Evolutionary conservation across 2,113 vertebrate genomes (phyloP), one percentile per base, ranked within the genome.

Genomic region (Eubucco bourcierii): DNA sequence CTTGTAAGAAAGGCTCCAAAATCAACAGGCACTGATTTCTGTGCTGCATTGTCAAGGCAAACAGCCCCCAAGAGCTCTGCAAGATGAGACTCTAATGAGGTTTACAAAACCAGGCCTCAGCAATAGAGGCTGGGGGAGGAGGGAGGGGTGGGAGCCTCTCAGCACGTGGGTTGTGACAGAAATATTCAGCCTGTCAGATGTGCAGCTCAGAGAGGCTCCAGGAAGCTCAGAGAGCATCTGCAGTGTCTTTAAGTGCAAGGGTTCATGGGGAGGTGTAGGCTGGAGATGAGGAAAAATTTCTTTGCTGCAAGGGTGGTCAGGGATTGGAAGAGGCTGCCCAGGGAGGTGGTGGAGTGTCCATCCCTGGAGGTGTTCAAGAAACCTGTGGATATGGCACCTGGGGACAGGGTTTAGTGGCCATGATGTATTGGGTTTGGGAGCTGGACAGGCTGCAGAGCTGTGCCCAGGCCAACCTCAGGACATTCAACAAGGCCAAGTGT

Each of bases 21-120:
- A 91, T 87, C 94, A 95, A 94, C 93, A 96, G 93, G 68, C 87
- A 85, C 87, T 63, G 92, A 95, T 92, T 95, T 90, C 92, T 86
- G 58, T 41, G 58, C 68, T 95, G 79, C 94, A 94, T 94, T 92
- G 90, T 92, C 91, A 94, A 87, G 84, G 58, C 94, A 94, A 94
- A 95, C 65, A 89, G 79, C 65, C 80, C 93, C 91, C 87, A 58
- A 39, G 85, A 79, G 93, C 65, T 87, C 91, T 92, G 71, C 39
- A 61, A 89, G 84, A 94, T 25, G 68, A 92, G 65, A 58, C 61
- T 90, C 74, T 92, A 96, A 90, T 82, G 83, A 87, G 82, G 89
- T 34, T 90, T 85, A 92, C 87, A 88, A 91, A 95, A 58, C 23
- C 14, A 89, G 82, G 89, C 91, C 53, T 91, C 47, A 23, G 7